Base-by-base conservation (phyloP, 2,113 vertebrate genomes). In the Sylvietta virens region DNA sequence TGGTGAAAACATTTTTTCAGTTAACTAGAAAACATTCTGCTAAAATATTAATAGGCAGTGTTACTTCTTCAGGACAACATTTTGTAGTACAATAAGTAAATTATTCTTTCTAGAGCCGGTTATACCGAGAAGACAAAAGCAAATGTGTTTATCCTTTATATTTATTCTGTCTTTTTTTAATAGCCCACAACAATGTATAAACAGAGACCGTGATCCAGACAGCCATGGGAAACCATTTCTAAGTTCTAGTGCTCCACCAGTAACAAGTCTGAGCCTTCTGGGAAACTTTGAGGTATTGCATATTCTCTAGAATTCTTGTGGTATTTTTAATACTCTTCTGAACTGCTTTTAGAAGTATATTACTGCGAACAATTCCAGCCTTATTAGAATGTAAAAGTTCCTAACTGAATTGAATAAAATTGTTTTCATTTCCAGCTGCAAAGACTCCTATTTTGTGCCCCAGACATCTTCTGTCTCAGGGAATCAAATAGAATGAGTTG, bases 281-380 rank as follows among this genome's bases (percentile, higher is more conserved):
- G 99, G 99, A 97, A 99, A 99, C 98, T 99, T 99, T 98, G 99
- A 99, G 99, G 99, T 99, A 99, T 74, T 97, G 67, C 89, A 87
- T 89, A 67, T 91, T 94, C 69, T 93, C 30, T 81, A 53, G 60
- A 95, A 95, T 65, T 88, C 45, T 73, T 94, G 91, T 93, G 83
- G 81, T 92, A 60, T 94, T 94, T 85, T 88, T 92, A 89, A 51
- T 95, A 28, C 85, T 88, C 47, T 70, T 90, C 40, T 88, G 60
- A 74, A 81, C 35, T 74, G 51, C 71, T 90, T 93, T 92, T 92
- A 45, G 66, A 95, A 83, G 37, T 57, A 8, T 11, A 26, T 94
- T 81, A 26, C 45, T 82, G 57, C 57, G 77, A 86, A 64, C 88
- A 90, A 85, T 91, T 85, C 69, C 57, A 71, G 48, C 44, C 50